phyloP scores from a whole-genome alignment of 2,113 vertebrate genomes.

The Hippocampus comes region DNA sequence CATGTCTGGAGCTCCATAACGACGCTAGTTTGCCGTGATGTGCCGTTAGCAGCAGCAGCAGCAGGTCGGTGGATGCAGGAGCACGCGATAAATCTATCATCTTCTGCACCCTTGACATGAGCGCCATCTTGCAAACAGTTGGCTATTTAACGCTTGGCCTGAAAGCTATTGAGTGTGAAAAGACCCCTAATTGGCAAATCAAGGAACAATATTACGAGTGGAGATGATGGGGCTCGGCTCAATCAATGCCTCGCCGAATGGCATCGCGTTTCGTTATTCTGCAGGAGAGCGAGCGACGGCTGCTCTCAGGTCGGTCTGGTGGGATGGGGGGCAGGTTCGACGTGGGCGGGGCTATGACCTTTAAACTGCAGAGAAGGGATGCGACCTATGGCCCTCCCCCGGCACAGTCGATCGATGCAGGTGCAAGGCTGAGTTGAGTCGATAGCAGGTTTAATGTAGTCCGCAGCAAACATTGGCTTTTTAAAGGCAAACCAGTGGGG shows the following conservation, averaged over 20 bases:
- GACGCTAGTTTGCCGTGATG: neutral
- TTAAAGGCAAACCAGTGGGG: slow-evolving; percentile 39
- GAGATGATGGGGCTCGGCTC: slow-evolving; percentile 19
- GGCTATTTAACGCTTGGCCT: slow-evolving; percentile 33
- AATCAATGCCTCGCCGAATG: slow-evolving; percentile 3
- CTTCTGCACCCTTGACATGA: slow-evolving; percentile 1
- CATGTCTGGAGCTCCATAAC: too few species aligned
- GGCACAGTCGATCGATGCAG: slow-evolving; percentile 39
- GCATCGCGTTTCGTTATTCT: neutral
- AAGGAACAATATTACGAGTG: slow-evolving; percentile 5
- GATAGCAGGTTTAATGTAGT: slow-evolving; percentile 45
- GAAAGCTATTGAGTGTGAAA: slow-evolving; percentile 43
- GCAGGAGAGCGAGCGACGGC: neutral
- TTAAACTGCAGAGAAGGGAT: slow-evolving; percentile 36
- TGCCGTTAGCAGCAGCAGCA: neutral
- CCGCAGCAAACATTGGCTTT: slow-evolving; percentile 44
- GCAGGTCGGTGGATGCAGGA: neutral
- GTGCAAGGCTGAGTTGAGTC: slow-evolving; percentile 33
- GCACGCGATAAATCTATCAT: slow-evolving; percentile 10
- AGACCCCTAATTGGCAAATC: slow-evolving; percentile 24
- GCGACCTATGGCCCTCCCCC: slow-evolving; percentile 45
- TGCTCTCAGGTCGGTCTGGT: slow-evolving; percentile 12
- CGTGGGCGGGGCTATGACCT: slow-evolving; percentile 42
- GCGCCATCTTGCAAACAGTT: slow-evolving; percentile 7
- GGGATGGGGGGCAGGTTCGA: neutral